phyloP scores from a whole-genome alignment of 2,797 vertebrate genomes.

The Pseudomugil tenellus region DNA sequence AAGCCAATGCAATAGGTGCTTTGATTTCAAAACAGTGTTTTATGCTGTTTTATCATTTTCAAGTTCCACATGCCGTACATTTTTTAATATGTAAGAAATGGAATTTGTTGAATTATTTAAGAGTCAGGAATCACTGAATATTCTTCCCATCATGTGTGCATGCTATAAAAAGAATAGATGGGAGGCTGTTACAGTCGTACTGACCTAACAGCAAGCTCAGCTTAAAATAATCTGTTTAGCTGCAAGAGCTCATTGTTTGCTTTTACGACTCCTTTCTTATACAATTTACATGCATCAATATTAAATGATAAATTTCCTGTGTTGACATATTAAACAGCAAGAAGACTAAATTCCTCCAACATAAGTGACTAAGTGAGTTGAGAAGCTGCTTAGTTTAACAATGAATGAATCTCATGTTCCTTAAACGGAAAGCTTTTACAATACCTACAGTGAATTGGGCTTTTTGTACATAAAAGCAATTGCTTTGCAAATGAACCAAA shows the following conservation, averaged over 20 bases:
- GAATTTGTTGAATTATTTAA: slow-evolving; percentile 82
- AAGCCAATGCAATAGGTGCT: slow-evolving; percentile 79
- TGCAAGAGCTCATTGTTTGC: slow-evolving; percentile 14
- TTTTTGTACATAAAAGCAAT: slow-evolving; percentile 80
- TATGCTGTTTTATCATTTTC: slow-evolving; percentile 84
- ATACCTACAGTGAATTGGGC: slow-evolving; percentile 80
- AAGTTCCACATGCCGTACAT: slow-evolving; percentile 74
- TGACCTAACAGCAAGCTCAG: slow-evolving; percentile 31
- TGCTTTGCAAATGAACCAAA: slow-evolving; percentile 79
- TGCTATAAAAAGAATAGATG: slow-evolving; percentile 77
- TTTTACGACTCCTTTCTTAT: slow-evolving; percentile 8
- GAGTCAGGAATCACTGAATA: slow-evolving; percentile 77
- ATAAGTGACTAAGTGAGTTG: slow-evolving; percentile 65
- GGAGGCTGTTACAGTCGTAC: slow-evolving; percentile 47
- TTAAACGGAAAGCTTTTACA: slow-evolving; percentile 80
- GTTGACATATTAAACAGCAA: slow-evolving; percentile 38
- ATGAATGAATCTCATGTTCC: slow-evolving; percentile 67
- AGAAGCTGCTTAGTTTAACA: slow-evolving; percentile 68
- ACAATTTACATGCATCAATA: slow-evolving; percentile 18
- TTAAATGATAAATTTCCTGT: slow-evolving; percentile 47
- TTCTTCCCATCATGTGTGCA: slow-evolving; percentile 70
- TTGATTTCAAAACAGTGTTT: slow-evolving; percentile 81
- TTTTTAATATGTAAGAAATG: slow-evolving; percentile 81
- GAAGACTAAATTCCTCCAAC: slow-evolving; percentile 47
- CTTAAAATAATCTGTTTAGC: slow-evolving; percentile 51